Conservation (phyloP, 2,797 vertebrate genomes). For the Sternotherus odoratus region DNA sequence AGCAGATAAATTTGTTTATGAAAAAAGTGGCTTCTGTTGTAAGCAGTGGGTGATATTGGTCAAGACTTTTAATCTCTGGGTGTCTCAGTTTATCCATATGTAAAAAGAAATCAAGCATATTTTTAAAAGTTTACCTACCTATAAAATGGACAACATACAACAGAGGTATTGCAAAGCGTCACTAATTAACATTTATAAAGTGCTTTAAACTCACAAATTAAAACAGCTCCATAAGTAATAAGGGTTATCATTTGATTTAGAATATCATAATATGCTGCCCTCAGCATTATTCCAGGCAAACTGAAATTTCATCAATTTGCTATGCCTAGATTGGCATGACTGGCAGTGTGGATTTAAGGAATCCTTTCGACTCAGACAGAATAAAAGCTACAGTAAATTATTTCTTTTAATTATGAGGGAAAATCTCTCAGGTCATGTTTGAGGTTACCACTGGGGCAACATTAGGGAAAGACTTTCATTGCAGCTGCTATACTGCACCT, state of each 20-base stretch:
- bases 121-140: not conserved
- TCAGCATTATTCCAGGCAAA: fast-evolving
- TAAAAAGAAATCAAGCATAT: not conserved
- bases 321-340: not conserved
- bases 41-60: not conserved
- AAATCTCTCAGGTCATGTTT: slow-evolving; percentile 53
- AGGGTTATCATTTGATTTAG: not conserved
- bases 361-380: slow-evolving; percentile 43
- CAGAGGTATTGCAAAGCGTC: not conserved
- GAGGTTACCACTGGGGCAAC: slow-evolving; percentile 44
- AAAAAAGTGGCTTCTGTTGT: not conserved
- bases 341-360: slow-evolving; percentile 34
- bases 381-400: slow-evolving; percentile 56
- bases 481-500: slow-evolving; percentile 65
- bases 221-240: not conserved
- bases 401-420: slow-evolving; percentile 44
- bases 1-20: not conserved
- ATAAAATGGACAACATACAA: not conserved
- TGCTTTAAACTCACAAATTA: slow-evolving; percentile 21
- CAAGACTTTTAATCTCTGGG: not conserved
- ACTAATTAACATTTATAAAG: slow-evolving; percentile 11
- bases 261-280: not conserved
- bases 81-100: not conserved
- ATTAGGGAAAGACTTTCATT: not conserved
- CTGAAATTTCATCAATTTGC: not conserved